A percentile compares a stretch with the other conserved stretches of the same genome.
These are phyloP conservation scores for Cancer borealis DNA, from an alignment of 2,888 invertebrate genomes.

Conservation along the genomic window DNA sequence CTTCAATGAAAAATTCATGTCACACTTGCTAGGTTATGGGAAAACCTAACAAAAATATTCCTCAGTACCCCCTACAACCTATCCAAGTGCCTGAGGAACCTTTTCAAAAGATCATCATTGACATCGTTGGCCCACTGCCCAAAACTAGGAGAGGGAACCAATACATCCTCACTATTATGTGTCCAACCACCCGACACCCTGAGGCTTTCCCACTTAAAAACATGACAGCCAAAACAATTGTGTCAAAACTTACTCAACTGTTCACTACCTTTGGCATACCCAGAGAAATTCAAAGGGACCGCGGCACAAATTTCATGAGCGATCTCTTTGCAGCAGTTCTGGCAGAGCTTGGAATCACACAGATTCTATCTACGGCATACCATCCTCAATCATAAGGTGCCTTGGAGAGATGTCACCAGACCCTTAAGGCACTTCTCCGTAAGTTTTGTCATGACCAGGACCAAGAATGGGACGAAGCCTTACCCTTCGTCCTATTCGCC, in stretches of 20 bases:
- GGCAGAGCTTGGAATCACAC: neutral
- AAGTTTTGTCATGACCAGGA: slow-evolving; percentile 18
- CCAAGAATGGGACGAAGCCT: neutral
- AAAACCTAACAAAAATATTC: slow-evolving; percentile 7
- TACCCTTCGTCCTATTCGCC: neutral
- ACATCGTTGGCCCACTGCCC: slow-evolving; percentile 35
- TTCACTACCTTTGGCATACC: slow-evolving; percentile 46
- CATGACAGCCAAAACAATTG: slow-evolving; percentile 40
- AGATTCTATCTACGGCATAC: slow-evolving; percentile 31
- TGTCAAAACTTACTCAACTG: neutral
- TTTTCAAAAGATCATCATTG: slow-evolving; percentile 29
- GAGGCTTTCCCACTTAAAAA: slow-evolving; percentile 44
- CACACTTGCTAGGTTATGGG: slow-evolving; percentile 5
- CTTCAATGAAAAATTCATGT: neutral
- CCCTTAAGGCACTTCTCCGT: neutral
- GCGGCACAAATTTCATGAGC: slow-evolving; percentile 47
- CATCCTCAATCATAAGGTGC: slow-evolving; percentile 49
- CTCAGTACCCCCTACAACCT: slow-evolving; percentile 9
- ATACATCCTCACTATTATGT: slow-evolving; percentile 51
- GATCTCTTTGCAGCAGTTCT: slow-evolving; percentile 8
- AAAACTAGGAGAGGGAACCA: slow-evolving; percentile 35
- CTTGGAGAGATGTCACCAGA: slow-evolving; percentile 40
- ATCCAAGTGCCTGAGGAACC: slow-evolving; percentile 8
- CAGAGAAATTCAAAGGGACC: slow-evolving; percentile 23
- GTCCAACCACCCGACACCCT: slow-evolving; percentile 48